Percentiles rank a stretch among this genome's conserved stretches.
phyloP scores from a whole-genome alignment of 2,888 invertebrate genomes.

The Sarcophaga rosellei region DNA sequence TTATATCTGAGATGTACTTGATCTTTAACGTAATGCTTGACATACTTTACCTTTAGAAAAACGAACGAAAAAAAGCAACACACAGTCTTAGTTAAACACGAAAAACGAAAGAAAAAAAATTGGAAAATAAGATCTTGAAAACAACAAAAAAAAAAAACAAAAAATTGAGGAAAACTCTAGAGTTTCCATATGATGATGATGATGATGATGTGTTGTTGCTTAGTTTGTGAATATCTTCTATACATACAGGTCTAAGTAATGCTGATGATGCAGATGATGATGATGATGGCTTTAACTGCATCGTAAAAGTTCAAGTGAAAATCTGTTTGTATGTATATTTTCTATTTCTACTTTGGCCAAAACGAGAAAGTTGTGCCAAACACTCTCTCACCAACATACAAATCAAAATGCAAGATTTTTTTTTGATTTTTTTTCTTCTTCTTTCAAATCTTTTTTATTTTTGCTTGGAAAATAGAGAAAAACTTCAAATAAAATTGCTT shows the following conservation, averaged over 20 bases:
- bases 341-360: constrained; percentile 67
- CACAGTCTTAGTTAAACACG: constrained; percentile 29
- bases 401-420: neutral
- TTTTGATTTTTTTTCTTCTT: too few relatives aligned
- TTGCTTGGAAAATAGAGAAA: neutral
- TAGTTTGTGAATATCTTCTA: constrained; percentile 48
- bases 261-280: neutral
- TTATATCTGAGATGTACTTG: constrained; percentile 78
- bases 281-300: constrained; percentile 56
- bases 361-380: constrained; percentile 67
- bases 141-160: constrained; percentile 57
- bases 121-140: neutral
- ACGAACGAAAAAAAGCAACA: constrained; percentile 17
- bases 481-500: constrained; percentile 61
- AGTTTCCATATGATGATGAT: constrained; percentile 36
- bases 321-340: constrained; percentile 67
- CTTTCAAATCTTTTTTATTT: neutral
- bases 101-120: constrained; percentile 1
- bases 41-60: constrained; percentile 73
- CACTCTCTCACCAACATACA: constrained; percentile 9
- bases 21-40: constrained; percentile 78
- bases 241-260: constrained; percentile 7
- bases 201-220: neutral
- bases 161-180: constrained; percentile 66
- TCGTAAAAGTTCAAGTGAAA: constrained; percentile 68